A percentile compares a stretch with the other conserved stretches of the same genome.
Conservation (phyloP, 1,140 invertebrate genomes). For the Drosophila sp. region DNA sequence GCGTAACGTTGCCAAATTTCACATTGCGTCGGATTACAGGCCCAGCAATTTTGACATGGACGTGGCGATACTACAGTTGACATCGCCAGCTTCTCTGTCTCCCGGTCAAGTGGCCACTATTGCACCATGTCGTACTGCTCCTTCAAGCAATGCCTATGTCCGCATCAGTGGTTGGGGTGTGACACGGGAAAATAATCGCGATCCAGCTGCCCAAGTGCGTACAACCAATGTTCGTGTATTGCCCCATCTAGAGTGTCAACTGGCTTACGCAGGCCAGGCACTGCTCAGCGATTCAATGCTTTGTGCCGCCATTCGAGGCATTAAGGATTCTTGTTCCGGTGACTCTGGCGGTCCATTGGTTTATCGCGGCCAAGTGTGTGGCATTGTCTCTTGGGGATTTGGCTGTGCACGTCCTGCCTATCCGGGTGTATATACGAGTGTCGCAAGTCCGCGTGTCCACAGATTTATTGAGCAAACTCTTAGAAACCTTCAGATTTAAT, state of each 20-base stretch:
- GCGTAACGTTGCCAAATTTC: slow-evolving; percentile 45
- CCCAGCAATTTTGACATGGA: slow-evolving; percentile 74
- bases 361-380: slow-evolving; percentile 85
- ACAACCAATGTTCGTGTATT: slow-evolving; percentile 62
- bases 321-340: slow-evolving; percentile 86
- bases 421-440: slow-evolving; percentile 92
- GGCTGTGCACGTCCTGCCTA: slow-evolving; percentile 88
- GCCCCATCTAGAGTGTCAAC: slow-evolving; percentile 51
- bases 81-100: slow-evolving; percentile 11
- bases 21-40: slow-evolving; percentile 46
- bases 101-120: slow-evolving; percentile 60
- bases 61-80: slow-evolving; percentile 65
- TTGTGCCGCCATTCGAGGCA: slow-evolving; percentile 69
- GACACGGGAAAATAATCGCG: slow-evolving; percentile 46
- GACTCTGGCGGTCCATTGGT: slow-evolving; percentile 89
- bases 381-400: slow-evolving; percentile 87
- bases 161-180: slow-evolving; percentile 76
- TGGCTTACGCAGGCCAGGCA: slow-evolving; percentile 62
- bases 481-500: not conserved
- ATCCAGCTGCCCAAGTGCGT: slow-evolving; percentile 67
- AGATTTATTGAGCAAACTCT: slow-evolving; percentile 59
- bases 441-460: slow-evolving; percentile 85
- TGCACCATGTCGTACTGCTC: slow-evolving; percentile 40
- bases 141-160: slow-evolving; percentile 58
- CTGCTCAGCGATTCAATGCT: slow-evolving; percentile 72